Evolutionary conservation across 2,113 vertebrate genomes (phyloP).

Genomic region (Emydocephalus ijimae): DNA sequence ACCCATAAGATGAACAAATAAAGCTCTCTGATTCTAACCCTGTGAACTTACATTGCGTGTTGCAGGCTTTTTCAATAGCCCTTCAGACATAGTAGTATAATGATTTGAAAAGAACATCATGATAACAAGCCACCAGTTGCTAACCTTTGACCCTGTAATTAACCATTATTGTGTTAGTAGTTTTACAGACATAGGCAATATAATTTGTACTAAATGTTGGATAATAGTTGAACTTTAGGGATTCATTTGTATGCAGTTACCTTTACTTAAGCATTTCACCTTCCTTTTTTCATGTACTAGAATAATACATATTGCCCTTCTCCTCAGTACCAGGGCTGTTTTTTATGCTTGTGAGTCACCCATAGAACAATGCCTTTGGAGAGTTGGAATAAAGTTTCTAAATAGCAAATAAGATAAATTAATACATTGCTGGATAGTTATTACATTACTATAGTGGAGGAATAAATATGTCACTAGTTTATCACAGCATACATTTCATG

Average conservation of each 20-base stretch:
- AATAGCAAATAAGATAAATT: neutral
- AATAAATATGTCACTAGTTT: neutral
- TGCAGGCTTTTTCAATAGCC: constrained; percentile 15
- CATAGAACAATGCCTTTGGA: neutral
- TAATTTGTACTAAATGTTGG: constrained; percentile 10
- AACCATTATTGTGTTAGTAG: constrained; percentile 1
- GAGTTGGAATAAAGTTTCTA: neutral
- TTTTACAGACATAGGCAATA: neutral
- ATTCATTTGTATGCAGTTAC: neutral
- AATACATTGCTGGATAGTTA: neutral
- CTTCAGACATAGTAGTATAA: constrained; percentile 1
- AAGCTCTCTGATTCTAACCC: neutral
- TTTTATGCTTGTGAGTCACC: neutral
- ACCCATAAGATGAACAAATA: neutral
- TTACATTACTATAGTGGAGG: neutral
- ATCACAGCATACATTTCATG: neutral
- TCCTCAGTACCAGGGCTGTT: neutral
- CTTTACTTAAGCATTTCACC: neutral
- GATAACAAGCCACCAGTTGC: neutral
- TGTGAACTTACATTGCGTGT: constrained; percentile 11
- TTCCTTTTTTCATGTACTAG: neutral
- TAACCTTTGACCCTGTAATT: constrained; percentile 16
- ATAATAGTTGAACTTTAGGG: constrained; percentile 10
- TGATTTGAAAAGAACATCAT: constrained; percentile 8
- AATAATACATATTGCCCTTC: neutral